phyloP scores from a whole-genome alignment of 2,888 invertebrate species.

The Sarcophaga caerulescens region DNA sequence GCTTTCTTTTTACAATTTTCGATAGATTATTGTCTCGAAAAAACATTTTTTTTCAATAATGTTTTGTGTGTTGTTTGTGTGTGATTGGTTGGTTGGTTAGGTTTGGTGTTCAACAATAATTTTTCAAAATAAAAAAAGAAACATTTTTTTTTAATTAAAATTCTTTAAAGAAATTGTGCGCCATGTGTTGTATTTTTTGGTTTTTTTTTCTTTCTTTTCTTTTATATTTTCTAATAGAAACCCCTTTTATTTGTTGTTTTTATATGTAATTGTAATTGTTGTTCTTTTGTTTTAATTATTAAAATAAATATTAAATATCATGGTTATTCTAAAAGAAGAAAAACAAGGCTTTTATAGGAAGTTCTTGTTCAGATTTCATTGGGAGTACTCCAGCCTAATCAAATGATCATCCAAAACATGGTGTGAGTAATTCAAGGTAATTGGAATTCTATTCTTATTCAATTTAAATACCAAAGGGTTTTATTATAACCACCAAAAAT shows the following conservation, averaged over 20 bases:
- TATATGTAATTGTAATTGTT: not conserved
- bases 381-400: too few relatives aligned
- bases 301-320: too few relatives aligned
- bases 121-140: conserved; percentile 62
- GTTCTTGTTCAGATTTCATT: too few relatives aligned
- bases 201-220: not conserved
- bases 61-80: conserved; percentile 55
- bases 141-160: conserved; percentile 64
- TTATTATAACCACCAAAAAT: too few relatives aligned
- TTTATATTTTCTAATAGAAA: conserved; percentile 38
- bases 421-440: too few relatives aligned
- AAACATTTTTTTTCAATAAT: conserved; percentile 68
- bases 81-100: conserved; percentile 19
- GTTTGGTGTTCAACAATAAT: conserved; percentile 4
- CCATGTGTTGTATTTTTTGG: not conserved
- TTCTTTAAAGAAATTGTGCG: conserved; percentile 22
- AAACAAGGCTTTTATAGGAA: too few relatives aligned
- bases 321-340: too few relatives aligned
- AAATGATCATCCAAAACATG: too few relatives aligned
- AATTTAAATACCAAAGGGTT: too few relatives aligned
- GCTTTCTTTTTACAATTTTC: conserved; percentile 57
- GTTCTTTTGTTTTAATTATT: not conserved
- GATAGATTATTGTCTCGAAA: conserved; percentile 77
- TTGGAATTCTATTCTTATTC: too few relatives aligned
- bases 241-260: conserved; percentile 35